phyloP scores from a whole-genome alignment of 2,888 invertebrate genomes.

The Hecatera dysodea region DNA sequence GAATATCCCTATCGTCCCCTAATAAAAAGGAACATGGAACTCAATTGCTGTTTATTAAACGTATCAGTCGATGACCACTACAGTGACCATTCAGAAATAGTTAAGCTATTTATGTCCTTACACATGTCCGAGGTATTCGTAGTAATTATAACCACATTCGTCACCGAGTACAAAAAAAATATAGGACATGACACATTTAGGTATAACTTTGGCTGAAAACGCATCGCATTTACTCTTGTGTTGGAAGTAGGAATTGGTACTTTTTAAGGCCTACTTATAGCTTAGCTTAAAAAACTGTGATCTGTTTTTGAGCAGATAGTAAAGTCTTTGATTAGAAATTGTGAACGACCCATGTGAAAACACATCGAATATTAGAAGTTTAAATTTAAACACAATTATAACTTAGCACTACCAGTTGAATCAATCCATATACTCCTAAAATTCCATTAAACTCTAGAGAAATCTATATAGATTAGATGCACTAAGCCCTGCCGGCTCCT shows the following conservation, averaged over 20 bases:
- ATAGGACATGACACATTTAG: background rate
- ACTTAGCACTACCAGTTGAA: constrained; percentile 4
- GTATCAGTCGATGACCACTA: background rate
- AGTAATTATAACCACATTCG: background rate
- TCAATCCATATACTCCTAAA: constrained; percentile 10
- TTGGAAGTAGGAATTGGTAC: too few species aligned
- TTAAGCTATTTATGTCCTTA: constrained; percentile 5
- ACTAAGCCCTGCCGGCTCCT: constrained; percentile 39
- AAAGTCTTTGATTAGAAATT: background rate
- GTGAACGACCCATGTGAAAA: background rate
- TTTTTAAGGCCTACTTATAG: too few species aligned
- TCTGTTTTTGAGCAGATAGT: background rate
- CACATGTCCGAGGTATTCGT: background rate
- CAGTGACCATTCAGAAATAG: constrained; percentile 2
- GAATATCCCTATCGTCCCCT: background rate
- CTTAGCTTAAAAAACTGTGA: too few species aligned
- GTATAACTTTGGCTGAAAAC: too few species aligned
- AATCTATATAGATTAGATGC: constrained; percentile 47
- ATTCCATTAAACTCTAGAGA: constrained; percentile 13
- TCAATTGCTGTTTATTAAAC: constrained; percentile 24
- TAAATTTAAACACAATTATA: constrained; percentile 9
- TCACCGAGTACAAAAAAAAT: background rate
- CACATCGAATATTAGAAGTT: background rate
- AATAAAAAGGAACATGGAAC: constrained; percentile 18
- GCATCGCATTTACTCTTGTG: too few species aligned